Evolutionary conservation across 2,888 invertebrate species (phyloP), one percentile per base, ranked within the genome.

Genomic region (Caenorhabditis macrosperma): DNA sequence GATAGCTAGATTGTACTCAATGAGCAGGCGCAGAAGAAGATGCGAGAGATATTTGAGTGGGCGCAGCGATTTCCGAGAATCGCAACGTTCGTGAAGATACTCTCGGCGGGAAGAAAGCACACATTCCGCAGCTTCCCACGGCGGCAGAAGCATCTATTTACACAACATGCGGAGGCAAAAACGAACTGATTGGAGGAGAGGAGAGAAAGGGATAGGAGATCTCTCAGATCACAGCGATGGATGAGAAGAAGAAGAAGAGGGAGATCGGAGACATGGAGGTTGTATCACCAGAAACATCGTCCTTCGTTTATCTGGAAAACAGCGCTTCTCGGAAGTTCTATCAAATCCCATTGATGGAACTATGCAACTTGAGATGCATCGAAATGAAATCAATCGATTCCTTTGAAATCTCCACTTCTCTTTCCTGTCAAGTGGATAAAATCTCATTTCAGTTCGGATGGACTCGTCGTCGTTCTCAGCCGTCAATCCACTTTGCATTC

Each of bases 61-160:
- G 74, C 74, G 74, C 64, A 33, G 63, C 64, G 15, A 59, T 74
- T 71, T 74, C 74, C 74, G 59, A 74, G 74, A 74, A 74, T 74
- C 74, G 64, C 57, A 74, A 57, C 64, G 74, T 74, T 74, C 74
- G 59, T 64, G 41, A 74, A 74, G 64, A 64, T 55, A 63, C 55
- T 55, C 26, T 55, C 41, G 44, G 44, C 20, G 33, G 24, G 46
- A 30, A 46, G 60, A 69, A 54, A 61, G 61, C 61, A 72, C 55
- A 72, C 72, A 72, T 72, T 72, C 63, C 63, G 26, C 30, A 41
- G n/a, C 59, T 74, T 74, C 74, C 74, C 74, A 74, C 74, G 64
- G 20, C 54, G 41, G 15, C 35, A 44, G 38, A 17, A 50, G 57
- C 61, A 50, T 64, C 63, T 74, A 59, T 74, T 74, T 74, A 64